Evolutionary conservation across 2,888 invertebrate genomes (phyloP).

Genomic region (Chelonus formosanus): DNA sequence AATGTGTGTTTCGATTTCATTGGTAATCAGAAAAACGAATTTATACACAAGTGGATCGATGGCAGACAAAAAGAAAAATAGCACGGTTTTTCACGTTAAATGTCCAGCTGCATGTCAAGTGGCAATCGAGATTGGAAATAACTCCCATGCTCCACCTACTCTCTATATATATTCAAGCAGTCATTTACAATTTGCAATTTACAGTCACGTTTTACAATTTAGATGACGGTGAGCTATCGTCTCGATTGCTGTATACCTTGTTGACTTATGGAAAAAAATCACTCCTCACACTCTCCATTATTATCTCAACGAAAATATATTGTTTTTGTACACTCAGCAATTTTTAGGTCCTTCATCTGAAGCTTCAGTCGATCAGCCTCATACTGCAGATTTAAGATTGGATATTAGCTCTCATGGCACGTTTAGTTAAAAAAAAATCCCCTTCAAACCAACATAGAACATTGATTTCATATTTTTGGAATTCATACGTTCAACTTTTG

Average conservation of each 20-base stretch:
- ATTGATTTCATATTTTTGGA: too few species aligned
- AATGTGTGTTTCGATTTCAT: slow-evolving; percentile 27
- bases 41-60: slow-evolving; percentile 25
- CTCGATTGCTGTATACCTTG: slow-evolving; percentile 37
- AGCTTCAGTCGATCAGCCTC: too few species aligned
- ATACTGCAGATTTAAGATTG: too few species aligned
- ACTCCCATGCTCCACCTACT: slow-evolving; percentile 7
- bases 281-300: too few species aligned
- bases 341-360: too few species aligned
- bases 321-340: too few species aligned
- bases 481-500: too few species aligned
- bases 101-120: slow-evolving; percentile 31
- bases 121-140: slow-evolving; percentile 32
- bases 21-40: slow-evolving; percentile 31
- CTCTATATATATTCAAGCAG: slow-evolving; percentile 20
- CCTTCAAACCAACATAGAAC: too few species aligned
- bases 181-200: slow-evolving; percentile 54
- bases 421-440: too few species aligned
- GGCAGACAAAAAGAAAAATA: slow-evolving; percentile 25
- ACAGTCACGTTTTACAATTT: slow-evolving; percentile 59
- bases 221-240: slow-evolving; percentile 54
- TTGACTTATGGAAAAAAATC: slow-evolving; percentile 51
- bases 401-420: too few species aligned
- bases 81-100: slow-evolving; percentile 19
- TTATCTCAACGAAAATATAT: too few species aligned